Evolutionary conservation across 2,888 invertebrate genomes (phyloP).

Genomic region (Drosophila austrosaltans): DNA sequence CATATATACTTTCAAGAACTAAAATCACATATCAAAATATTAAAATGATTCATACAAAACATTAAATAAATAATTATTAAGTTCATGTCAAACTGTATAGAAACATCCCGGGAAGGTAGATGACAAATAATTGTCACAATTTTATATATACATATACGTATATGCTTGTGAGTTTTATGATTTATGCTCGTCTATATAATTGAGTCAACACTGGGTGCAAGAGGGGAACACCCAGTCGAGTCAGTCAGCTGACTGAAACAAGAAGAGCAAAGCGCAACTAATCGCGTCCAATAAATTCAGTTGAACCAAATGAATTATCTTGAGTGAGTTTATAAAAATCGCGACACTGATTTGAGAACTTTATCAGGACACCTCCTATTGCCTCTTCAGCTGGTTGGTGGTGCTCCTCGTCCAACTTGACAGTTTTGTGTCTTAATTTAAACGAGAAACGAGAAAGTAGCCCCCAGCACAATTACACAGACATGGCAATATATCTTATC

Average conservation of each 20-base stretch:
- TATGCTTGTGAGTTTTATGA: neutral
- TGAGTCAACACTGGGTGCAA: neutral
- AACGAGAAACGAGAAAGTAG: constrained; percentile 22
- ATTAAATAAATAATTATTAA: neutral
- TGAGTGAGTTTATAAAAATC: constrained; percentile 63
- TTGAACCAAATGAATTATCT: constrained; percentile 36
- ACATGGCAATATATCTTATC: constrained; percentile 37
- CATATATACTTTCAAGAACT: neutral
- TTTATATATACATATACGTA: neutral
- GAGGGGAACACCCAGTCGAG: constrained; percentile 10
- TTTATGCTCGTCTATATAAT: constrained; percentile 13
- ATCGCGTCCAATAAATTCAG: constrained; percentile 57
- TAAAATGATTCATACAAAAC: constrained; percentile 3
- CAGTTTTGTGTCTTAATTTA: constrained; percentile 21
- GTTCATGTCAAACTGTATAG: neutral
- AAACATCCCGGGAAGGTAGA: neutral
- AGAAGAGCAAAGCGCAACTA: constrained; percentile 22
- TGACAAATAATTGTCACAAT: constrained; percentile 8
- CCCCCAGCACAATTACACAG: neutral
- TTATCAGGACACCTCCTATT: constrained; percentile 29
- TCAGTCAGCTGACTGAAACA: constrained; percentile 17
- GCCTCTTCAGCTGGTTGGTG: neutral
- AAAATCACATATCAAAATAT: neutral
- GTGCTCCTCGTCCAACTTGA: constrained; percentile 1
- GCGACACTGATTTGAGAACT: constrained; percentile 53